Percentiles rank a stretch among this genome's conserved stretches.
phyloP scores from a whole-genome alignment of 2,888 invertebrate species.

The Melikaiella ostensackeni region DNA sequence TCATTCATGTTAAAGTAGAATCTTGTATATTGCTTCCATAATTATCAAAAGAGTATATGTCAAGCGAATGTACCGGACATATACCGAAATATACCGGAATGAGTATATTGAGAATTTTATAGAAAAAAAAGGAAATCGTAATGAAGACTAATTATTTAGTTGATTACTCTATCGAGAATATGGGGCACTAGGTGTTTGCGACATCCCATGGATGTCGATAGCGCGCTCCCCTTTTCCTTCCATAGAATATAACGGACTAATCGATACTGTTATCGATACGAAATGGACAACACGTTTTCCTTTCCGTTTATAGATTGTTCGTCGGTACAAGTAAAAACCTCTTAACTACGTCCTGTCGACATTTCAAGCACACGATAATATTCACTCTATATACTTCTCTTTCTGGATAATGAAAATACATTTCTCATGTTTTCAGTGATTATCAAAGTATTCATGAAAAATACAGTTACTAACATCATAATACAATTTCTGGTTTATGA shows the following conservation, averaged over 20 bases:
- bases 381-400: not conserved
- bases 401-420: not conserved
- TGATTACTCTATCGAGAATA: conserved; percentile 37
- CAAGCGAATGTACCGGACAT: not conserved
- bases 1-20: not conserved
- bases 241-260: conserved; percentile 37
- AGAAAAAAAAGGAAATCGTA: not conserved
- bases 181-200: conserved; percentile 31
- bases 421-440: not conserved
- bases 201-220: conserved; percentile 34
- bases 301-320: conserved; percentile 40
- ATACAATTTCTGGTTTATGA: not conserved
- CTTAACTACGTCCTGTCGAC: conserved; percentile 36
- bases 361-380: conserved; percentile 10
- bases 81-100: not conserved
- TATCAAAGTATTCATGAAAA: not conserved
- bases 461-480: not conserved
- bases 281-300: conserved; percentile 43
- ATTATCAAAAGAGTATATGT: not conserved
- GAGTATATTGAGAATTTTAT: not conserved
- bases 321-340: conserved; percentile 28
- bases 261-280: conserved; percentile 40
- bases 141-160: conserved; percentile 21
- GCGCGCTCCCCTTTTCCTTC: conserved; percentile 39
- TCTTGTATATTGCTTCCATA: not conserved